Percentiles rank a stretch among this genome's conserved stretches.
phyloP scores from a whole-genome alignment of 2,113 vertebrate genomes.

The Saguinus midas region DNA sequence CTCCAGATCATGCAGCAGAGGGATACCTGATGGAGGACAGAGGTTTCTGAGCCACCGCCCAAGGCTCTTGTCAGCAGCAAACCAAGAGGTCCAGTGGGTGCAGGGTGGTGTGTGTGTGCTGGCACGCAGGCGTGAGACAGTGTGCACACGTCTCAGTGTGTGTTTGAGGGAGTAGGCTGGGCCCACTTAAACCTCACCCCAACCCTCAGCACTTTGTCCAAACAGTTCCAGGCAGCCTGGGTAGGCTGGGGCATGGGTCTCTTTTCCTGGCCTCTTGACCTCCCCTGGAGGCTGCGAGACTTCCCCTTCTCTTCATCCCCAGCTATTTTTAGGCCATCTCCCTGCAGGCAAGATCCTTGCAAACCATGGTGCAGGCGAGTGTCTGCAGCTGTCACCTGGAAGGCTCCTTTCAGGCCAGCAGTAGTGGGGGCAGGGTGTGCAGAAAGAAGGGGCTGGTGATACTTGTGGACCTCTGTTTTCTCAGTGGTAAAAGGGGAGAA shows the following conservation, averaged over 20 bases:
- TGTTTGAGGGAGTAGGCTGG: no score
- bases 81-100: no score
- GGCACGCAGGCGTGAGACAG: not conserved
- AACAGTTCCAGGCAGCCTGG: not conserved
- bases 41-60: not conserved
- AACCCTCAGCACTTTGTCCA: not conserved
- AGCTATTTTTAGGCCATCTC: not conserved
- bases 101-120: not conserved
- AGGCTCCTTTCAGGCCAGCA: not conserved
- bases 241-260: not conserved
- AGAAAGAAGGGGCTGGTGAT: not conserved
- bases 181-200: no score
- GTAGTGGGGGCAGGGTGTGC: not conserved
- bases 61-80: not conserved
- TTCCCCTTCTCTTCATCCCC: not conserved
- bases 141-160: not conserved
- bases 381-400: not conserved
- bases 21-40: not conserved
- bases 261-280: not conserved
- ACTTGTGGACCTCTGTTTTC: not conserved
- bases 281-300: not conserved
- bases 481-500: not conserved
- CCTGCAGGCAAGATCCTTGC: not conserved
- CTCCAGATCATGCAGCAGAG: not conserved
- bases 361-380: not conserved